These are phyloP conservation scores for Eristalinus aeneus DNA, from an alignment of 2,888 invertebrate genomes.

Conservation along the genomic window DNA sequence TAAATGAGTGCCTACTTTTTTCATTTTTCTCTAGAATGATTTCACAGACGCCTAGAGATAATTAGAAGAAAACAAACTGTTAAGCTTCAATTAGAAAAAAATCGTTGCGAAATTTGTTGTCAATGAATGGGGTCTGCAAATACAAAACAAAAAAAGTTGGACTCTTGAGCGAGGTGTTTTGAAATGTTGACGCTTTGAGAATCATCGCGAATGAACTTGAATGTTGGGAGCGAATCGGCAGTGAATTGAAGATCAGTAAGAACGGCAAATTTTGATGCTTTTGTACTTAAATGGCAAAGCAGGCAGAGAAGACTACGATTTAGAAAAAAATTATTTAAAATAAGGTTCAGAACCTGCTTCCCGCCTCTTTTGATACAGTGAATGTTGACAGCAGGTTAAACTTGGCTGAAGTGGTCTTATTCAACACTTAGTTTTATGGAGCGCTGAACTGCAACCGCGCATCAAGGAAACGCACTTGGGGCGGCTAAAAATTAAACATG, in stretches of 20 bases:
- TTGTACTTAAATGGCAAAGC: too few relatives aligned
- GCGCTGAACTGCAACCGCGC: too few relatives aligned
- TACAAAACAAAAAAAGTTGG: neutral
- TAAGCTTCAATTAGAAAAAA: slow-evolving; percentile 14
- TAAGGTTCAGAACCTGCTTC: too few relatives aligned
- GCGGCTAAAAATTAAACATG: too few relatives aligned
- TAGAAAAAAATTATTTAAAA: too few relatives aligned
- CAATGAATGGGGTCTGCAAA: neutral
- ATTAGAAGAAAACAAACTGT: slow-evolving; percentile 1
- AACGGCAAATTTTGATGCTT: too few relatives aligned
- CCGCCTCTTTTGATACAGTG: too few relatives aligned
- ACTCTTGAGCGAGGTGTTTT: neutral
- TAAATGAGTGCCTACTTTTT: slow-evolving; percentile 1
- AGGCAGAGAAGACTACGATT: too few relatives aligned
- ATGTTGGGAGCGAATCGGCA: neutral
- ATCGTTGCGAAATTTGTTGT: neutral
- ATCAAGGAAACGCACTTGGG: too few relatives aligned
- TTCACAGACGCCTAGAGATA: neutral
- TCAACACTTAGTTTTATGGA: too few relatives aligned
- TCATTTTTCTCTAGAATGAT: neutral
- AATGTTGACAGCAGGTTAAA: too few relatives aligned
- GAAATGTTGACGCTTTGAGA: neutral
- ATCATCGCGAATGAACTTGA: neutral
- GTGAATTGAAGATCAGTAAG: neutral
- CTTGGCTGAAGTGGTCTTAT: too few relatives aligned